Evolutionary conservation across 1,140 invertebrate species (phyloP), one percentile per base, ranked within the genome.

Genomic region (Danaus plexippus): DNA sequence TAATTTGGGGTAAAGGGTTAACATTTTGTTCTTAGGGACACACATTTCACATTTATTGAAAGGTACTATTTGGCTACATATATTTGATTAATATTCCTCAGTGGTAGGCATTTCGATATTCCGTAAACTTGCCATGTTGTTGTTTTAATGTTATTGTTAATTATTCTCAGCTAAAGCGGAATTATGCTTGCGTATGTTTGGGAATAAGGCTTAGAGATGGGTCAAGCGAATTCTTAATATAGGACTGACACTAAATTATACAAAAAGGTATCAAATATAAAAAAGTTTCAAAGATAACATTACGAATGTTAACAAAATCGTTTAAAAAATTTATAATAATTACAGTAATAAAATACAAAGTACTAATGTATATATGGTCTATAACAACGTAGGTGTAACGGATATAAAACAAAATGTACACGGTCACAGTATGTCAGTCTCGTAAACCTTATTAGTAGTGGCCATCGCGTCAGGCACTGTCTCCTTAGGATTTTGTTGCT

Each of bases 341-440:
- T 50, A 69, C 47, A 11, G 11, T 48, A 43, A 52, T 40, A 52
- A 51, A 43, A 47, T 57, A 47, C 41, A 48, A 43, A 43, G 9
- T 49, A 43, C 11, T 52, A 41, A 12, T 43, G 12, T 56, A 32
- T 43, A 58, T 52, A 47, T 47, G 10, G 43, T n/a, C 11, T 52
- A 43, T 42, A 45, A 52, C 32, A 60, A 55, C 54, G 42, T 60
- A 56, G 43, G 44, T 61, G 61, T 63, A 59, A 77, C 71, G 66
- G 67, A 70, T 75, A 79, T 71, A 72, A 70, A 59, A 61, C 58
- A 66, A 69, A 61, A 54, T 54, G 56, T 56, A 61, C 61, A 63
- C 57, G 67, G 82, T 88, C 85, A 95, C 91, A 96, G 93, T 89
- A 96, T 96, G 79, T 96, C 94, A 68, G 94, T 95, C 87, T 96